Percentiles rank a stretch among this genome's conserved stretches.
phyloP scores from a whole-genome alignment of 2,888 invertebrate genomes.

The Melanchra persicariae region DNA sequence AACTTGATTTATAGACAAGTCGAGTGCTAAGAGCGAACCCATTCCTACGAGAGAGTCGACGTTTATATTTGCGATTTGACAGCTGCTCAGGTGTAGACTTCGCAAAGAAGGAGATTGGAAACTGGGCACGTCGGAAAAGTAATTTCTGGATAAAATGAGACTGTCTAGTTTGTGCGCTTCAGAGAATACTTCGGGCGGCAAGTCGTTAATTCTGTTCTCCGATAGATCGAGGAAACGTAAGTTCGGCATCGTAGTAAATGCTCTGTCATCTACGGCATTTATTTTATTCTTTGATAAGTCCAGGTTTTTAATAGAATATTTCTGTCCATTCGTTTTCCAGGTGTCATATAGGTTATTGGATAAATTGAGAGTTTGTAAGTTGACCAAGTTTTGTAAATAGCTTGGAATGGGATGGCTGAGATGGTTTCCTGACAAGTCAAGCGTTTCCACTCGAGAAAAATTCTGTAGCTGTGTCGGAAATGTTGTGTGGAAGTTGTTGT shows the following conservation, averaged over 20 bases:
- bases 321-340: conserved; percentile 77
- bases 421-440: conserved; percentile 88
- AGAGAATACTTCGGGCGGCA: conserved; percentile 90
- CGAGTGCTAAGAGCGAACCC: conserved; percentile 90
- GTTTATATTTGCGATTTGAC: conserved; percentile 91
- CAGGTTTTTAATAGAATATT: conserved; percentile 87
- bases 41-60: conserved; percentile 89
- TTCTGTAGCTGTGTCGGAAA: conserved; percentile 89
- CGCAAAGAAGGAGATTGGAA: conserved; percentile 91
- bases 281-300: conserved; percentile 93
- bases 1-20: conserved; percentile 93
- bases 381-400: conserved; percentile 86
- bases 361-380: conserved; percentile 91
- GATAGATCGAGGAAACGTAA: conserved; percentile 92
- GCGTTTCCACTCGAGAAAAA: conserved; percentile 87
- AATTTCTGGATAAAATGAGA: conserved; percentile 92
- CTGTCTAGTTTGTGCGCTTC: conserved; percentile 90
- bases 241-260: conserved; percentile 90
- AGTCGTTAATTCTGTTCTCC: conserved; percentile 91
- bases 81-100: conserved; percentile 91
- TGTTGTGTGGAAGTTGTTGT: conserved; percentile 89
- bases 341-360: conserved; percentile 89
- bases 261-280: conserved; percentile 89
- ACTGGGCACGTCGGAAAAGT: conserved; percentile 90
- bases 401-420: conserved; percentile 84